phyloP scores from a whole-genome alignment of 2,113 vertebrate species.

The Tiliqua scincoides region DNA sequence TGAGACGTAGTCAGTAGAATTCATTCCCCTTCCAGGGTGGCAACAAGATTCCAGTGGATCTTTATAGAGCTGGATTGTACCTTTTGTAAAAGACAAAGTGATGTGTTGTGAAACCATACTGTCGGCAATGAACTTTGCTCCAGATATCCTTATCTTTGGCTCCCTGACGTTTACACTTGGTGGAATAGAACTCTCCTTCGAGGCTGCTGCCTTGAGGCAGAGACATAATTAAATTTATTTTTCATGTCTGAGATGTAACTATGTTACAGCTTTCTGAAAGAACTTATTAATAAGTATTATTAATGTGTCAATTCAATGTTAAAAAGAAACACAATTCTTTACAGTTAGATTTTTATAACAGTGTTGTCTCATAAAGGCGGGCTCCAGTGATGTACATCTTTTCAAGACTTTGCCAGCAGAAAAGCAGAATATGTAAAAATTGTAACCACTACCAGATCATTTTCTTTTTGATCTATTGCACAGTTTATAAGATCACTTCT shows the following conservation, averaged over 20 bases:
- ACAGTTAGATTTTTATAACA: background rate
- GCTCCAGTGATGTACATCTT: background rate
- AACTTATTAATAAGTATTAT: background rate
- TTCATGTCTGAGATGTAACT: background rate
- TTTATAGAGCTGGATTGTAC: slow-evolving; percentile 3
- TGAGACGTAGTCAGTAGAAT: background rate
- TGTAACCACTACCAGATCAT: background rate
- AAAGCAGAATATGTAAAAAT: background rate
- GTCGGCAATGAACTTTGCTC: background rate
- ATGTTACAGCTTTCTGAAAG: background rate
- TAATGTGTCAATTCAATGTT: background rate
- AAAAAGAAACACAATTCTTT: background rate
- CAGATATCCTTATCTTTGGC: background rate
- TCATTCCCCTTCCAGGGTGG: background rate
- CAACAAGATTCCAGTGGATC: background rate
- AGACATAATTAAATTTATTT: background rate
- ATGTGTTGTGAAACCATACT: slow-evolving; percentile 24
- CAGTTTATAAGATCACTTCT: too few relatives aligned
- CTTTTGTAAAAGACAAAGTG: slow-evolving; percentile 20
- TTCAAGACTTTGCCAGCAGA: background rate
- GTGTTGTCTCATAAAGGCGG: background rate
- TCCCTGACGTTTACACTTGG: background rate
- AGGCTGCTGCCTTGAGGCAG: background rate
- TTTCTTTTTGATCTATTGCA: background rate
- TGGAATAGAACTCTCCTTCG: slow-evolving; percentile 6